phyloP scores from a whole-genome alignment of 2,797 vertebrate species.

The Alfaro cultratus region DNA sequence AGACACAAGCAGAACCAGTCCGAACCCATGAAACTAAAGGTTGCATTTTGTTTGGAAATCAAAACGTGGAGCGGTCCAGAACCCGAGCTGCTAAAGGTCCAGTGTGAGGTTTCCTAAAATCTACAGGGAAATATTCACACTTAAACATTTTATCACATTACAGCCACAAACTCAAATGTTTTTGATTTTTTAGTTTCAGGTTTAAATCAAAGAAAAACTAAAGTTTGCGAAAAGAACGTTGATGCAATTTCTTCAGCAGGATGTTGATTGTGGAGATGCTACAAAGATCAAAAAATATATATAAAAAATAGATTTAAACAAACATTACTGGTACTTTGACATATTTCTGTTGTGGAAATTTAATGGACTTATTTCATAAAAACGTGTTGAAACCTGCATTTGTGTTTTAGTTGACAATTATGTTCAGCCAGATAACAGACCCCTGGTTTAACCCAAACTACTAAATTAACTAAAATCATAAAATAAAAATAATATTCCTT shows the following conservation, averaged over 20 bases:
- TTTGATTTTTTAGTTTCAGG: not conserved
- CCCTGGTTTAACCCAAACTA: not conserved
- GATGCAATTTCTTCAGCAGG: no score
- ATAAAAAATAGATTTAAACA: no score
- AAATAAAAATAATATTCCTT: no score
- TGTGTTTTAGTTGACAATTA: no score
- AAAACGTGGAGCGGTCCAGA: not conserved
- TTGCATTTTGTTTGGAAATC: not conserved
- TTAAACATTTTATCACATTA: not conserved
- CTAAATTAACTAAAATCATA: not conserved
- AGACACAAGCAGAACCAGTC: not conserved
- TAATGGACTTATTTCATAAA: no score
- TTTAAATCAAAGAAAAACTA: no score
- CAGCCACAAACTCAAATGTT: not conserved
- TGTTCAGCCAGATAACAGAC: no score
- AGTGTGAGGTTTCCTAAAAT: not conserved
- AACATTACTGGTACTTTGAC: no score
- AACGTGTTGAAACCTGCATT: no score
- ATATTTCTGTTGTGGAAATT: no score
- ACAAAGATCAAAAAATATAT: not conserved
- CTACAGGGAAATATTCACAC: not conserved
- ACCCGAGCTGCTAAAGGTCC: not conserved
- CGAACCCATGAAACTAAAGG: not conserved
- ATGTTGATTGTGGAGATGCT: no score
- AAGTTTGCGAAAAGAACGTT: no score